Percentiles rank a stretch among this genome's conserved stretches.
phyloP scores from a whole-genome alignment of 2,888 invertebrate genomes.

The Glaucopsyche alexis region DNA sequence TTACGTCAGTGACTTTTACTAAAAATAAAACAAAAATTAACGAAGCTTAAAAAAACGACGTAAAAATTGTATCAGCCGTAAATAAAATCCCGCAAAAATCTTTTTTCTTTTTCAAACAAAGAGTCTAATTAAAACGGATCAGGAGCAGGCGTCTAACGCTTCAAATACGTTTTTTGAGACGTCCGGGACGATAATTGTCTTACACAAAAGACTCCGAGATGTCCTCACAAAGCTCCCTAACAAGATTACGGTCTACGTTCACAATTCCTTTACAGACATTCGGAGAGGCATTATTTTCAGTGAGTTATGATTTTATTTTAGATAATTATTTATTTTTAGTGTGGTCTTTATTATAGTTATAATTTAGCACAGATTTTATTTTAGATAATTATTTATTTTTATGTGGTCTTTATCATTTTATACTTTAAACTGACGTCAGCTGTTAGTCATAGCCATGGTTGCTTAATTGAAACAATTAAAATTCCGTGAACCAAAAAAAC shows the following conservation, averaged over 20 bases:
- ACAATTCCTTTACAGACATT: slow-evolving; percentile 43
- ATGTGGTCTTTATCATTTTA: not conserved
- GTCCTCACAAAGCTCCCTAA: slow-evolving; percentile 69
- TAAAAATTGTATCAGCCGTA: not conserved
- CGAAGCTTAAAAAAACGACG: not conserved
- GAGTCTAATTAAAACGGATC: slow-evolving; percentile 37
- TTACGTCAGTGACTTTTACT: no score
- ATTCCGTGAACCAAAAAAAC: no score
- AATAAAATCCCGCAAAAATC: not conserved
- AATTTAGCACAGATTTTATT: slow-evolving; percentile 3
- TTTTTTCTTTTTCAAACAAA: slow-evolving; percentile 9
- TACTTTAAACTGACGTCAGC: no score
- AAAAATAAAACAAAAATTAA: no score
- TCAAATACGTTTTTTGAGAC: slow-evolving; percentile 65
- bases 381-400: not conserved
- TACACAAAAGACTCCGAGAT: slow-evolving; percentile 66
- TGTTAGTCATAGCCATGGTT: no score
- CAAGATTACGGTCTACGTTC: slow-evolving; percentile 60
- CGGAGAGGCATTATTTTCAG: slow-evolving; percentile 27
- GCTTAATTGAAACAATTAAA: no score
- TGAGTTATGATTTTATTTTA: slow-evolving; percentile 15
- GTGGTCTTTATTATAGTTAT: not conserved
- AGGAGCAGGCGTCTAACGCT: slow-evolving; percentile 47
- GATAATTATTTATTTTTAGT: no score
- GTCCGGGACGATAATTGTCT: slow-evolving; percentile 68